Evolutionary conservation across 2,797 vertebrate species (phyloP), one percentile per base, ranked within the genome.

Genomic region (Clarias platycephalus): DNA sequence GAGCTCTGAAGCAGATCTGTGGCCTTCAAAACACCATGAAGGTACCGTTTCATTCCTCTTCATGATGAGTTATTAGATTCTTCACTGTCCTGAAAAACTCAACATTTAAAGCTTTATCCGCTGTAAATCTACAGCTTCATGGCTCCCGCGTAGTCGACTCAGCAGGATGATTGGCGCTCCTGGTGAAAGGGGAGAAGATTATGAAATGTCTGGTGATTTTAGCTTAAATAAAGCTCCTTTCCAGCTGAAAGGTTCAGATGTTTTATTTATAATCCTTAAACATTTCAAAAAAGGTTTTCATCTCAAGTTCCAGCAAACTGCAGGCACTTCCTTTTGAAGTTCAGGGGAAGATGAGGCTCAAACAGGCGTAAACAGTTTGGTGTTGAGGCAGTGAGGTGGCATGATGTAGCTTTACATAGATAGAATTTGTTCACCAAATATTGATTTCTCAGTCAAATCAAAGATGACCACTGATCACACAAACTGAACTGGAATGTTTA

Each of bases 1-100:
- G 97, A 93, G 97, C 98, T 90, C 96, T 99, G 81, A 92, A 97
- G 76, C 97, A 98, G 91, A 95, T 97, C 79, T 96, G 96, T 87
- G 98, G 97, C 44, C 94, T 99, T 88, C 97, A 34, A 4, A 71
- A 99, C 88, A 99, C 91, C 60, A 92, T 96, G 81, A 96, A 97
- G 96, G 98, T 99, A 55, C 58, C 4, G 22, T 31, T 34, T 40
- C 2, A 24, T 34, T 58, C 26, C 1, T 22, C 0, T 12, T 49
- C 13, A 49, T 24, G 28, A 57, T 13, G 20, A 34, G 4, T 34
- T 9, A 15, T 62, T 24, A 13, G 18, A 22, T 3, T n/a, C 24
- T 26, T 5, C 13, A 3, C 3, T 20, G 53, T 37, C 4, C 2
- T n/a, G 9, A 6, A 13, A 5, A 66, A 26, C 60, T 24, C n/a